Conservation (phyloP, 2,888 invertebrate species). For the Lacanobia oleracea region DNA sequence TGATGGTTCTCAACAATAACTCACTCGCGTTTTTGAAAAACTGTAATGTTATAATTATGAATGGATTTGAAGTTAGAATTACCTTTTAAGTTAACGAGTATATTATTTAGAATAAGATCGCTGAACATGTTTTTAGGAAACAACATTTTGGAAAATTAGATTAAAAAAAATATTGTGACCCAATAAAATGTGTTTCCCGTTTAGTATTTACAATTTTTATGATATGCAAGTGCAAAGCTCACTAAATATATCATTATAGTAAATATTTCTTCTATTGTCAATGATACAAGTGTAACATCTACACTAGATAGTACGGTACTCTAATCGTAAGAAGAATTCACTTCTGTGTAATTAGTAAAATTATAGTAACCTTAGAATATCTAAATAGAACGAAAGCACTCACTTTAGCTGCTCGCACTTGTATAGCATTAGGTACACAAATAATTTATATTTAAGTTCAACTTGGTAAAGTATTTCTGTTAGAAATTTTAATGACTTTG, state of each 20-base stretch:
- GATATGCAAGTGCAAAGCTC: slow-evolving; percentile 91
- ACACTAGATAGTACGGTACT: slow-evolving; percentile 78
- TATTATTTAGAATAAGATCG: slow-evolving; percentile 55
- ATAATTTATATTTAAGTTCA: slow-evolving; percentile 85
- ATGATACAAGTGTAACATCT: slow-evolving; percentile 78
- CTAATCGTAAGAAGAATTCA: slow-evolving; percentile 72
- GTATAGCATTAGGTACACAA: slow-evolving; percentile 86
- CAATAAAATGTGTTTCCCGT: slow-evolving; percentile 77
- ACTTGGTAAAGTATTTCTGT: slow-evolving; percentile 86
- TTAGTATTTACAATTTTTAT: slow-evolving; percentile 87
- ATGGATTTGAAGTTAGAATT: slow-evolving; percentile 46
- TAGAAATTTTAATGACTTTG: slow-evolving; percentile 89
- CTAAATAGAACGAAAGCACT: slow-evolving; percentile 82
- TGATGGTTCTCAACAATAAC: slow-evolving; percentile 29
- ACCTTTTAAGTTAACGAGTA: slow-evolving; percentile 62
- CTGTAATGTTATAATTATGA: slow-evolving; percentile 36
- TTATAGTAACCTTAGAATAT: slow-evolving; percentile 79
- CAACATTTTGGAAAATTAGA: slow-evolving; percentile 46
- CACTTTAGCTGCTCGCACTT: slow-evolving; percentile 89
- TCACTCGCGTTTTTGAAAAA: slow-evolving; percentile 36
- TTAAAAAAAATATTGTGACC: slow-evolving; percentile 63
- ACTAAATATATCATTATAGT: slow-evolving; percentile 82
- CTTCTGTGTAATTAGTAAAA: slow-evolving; percentile 75
- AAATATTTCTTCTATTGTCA: slow-evolving; percentile 78
- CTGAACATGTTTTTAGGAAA: slow-evolving; percentile 59